Conservation (phyloP, 2,888 invertebrate genomes). For the Catocala nupta region DNA sequence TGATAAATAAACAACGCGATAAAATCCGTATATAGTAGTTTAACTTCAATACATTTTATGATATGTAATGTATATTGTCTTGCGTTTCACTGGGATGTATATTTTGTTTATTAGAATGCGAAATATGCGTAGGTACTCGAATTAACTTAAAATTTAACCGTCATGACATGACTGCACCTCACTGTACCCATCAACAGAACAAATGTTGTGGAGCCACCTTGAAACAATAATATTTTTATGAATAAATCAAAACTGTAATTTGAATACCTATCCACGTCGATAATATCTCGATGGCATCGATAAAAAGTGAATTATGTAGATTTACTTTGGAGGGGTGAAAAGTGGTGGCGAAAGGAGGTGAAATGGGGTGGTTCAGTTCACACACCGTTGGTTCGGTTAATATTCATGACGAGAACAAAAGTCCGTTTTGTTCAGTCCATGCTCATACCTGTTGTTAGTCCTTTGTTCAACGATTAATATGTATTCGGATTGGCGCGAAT, state of each 20-base stretch:
- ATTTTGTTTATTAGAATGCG: too few relatives aligned
- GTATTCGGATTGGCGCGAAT: constrained; percentile 12
- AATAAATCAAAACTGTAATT: constrained; percentile 52
- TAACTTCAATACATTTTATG: too few relatives aligned
- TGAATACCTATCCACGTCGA: constrained; percentile 55
- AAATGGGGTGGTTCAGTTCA: constrained; percentile 39
- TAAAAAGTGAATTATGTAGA: constrained; percentile 59
- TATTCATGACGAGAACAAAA: constrained; percentile 58
- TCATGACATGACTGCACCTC: background rate
- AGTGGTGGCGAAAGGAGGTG: constrained; percentile 11
- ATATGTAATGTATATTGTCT: too few relatives aligned
- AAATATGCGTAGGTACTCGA: too few relatives aligned
- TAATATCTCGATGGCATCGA: constrained; percentile 50
- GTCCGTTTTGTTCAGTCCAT: constrained; percentile 43
- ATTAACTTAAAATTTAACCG: too few relatives aligned
- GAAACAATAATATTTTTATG: constrained; percentile 41
- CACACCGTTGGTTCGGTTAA: constrained; percentile 56
- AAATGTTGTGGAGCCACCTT: constrained; percentile 26
- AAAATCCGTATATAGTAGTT: too few relatives aligned
- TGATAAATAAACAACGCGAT: too few relatives aligned
- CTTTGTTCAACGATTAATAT: constrained; percentile 22
- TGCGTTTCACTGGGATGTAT: too few relatives aligned
- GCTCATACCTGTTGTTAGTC: constrained; percentile 47
- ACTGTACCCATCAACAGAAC: constrained; percentile 13
- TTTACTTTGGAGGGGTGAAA: constrained; percentile 41